These are phyloP conservation scores for Drosophila neotestacea DNA, from an alignment of 2,888 invertebrate genomes.

Conservation along the genomic window DNA sequence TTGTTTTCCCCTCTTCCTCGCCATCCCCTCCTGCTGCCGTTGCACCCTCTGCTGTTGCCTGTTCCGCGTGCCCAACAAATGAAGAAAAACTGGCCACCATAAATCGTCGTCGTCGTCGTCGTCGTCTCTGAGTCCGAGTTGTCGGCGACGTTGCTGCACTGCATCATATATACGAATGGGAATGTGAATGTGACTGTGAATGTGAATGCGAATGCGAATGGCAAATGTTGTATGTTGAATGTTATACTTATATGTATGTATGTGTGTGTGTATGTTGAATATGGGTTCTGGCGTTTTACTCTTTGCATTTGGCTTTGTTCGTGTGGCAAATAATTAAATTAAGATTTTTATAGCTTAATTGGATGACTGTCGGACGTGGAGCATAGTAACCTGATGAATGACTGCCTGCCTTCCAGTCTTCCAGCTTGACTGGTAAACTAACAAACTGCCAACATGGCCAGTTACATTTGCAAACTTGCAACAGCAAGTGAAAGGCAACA, in stretches of 20 bases:
- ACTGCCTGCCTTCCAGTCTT: constrained; percentile 24
- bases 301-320: constrained; percentile 57
- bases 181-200: constrained; percentile 48
- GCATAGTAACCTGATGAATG: constrained; percentile 63
- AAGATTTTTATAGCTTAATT: constrained; percentile 78
- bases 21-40: not conserved
- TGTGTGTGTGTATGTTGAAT: constrained; percentile 21
- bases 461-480: constrained; percentile 46
- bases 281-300: constrained; percentile 20
- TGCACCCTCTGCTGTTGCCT: constrained; percentile 28
- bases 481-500: constrained; percentile 56
- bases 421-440: constrained; percentile 39
- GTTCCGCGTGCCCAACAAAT: constrained; percentile 51
- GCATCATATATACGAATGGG: constrained; percentile 52
- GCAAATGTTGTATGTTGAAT: constrained; percentile 22
- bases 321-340: constrained; percentile 79
- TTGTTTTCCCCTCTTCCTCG: too few relatives aligned
- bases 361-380: constrained; percentile 67
- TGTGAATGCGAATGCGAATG: constrained; percentile 56
- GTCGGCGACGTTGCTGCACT: constrained; percentile 47
- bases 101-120: constrained; percentile 59
- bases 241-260: not conserved
- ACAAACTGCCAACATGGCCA: constrained; percentile 32
- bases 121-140: constrained; percentile 31
- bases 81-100: constrained; percentile 77